phyloP scores from a whole-genome alignment of 1,140 invertebrate genomes.

The Hermetia illucens region DNA sequence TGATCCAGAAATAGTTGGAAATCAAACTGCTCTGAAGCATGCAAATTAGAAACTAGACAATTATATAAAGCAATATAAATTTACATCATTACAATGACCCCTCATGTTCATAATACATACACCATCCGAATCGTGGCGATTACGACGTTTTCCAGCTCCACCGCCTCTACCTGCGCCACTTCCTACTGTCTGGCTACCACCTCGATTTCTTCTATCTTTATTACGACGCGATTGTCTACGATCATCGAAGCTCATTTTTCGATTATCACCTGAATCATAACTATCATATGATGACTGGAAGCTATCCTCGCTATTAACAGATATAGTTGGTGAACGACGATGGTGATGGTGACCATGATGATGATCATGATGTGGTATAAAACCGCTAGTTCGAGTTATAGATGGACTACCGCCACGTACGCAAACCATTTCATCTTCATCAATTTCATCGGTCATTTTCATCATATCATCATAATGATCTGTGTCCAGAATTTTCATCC shows the following conservation, averaged over 20 bases:
- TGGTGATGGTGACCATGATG: slow-evolving; percentile 25
- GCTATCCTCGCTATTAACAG: no score
- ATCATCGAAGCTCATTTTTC: slow-evolving; percentile 28
- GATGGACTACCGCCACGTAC: slow-evolving; percentile 52
- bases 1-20: no score
- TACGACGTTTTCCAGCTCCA: slow-evolving; percentile 11
- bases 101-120: slow-evolving; percentile 41
- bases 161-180: neutral
- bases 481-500: neutral
- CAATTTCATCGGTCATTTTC: slow-evolving; percentile 38
- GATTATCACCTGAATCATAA: slow-evolving; percentile 28
- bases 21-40: no score
- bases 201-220: slow-evolving; percentile 2
- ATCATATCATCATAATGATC: slow-evolving; percentile 3
- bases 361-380: neutral
- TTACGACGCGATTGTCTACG: slow-evolving; percentile 14
- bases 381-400: slow-evolving; percentile 10
- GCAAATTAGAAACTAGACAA: neutral
- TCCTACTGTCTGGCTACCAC: slow-evolving; percentile 6
- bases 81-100: slow-evolving; percentile 16
- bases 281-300: slow-evolving; percentile 36
- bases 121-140: slow-evolving; percentile 41
- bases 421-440: slow-evolving; percentile 66
- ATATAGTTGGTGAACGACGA: no score
- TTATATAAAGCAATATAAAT: neutral